Evolutionary conservation across 30 jellyfish, hydroid and myxozoan species (phyloP).

Genomic region (Catostylus mosaicus): DNA sequence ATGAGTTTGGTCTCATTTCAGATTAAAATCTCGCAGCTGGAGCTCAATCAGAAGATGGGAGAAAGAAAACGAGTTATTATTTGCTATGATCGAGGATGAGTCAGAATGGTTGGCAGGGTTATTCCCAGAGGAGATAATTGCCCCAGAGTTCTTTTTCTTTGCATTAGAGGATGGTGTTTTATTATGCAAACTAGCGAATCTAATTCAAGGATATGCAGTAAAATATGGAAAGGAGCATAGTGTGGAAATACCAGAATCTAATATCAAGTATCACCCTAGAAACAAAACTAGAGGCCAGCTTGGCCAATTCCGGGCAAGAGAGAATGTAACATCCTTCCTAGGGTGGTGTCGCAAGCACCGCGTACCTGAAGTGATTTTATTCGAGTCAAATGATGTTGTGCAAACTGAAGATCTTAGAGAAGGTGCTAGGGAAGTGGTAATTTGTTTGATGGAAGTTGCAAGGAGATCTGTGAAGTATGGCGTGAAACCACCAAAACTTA

Average conservation of each 20-base stretch:
- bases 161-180: constrained; percentile 94
- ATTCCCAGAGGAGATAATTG: constrained; percentile 92
- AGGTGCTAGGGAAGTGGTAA: constrained; percentile 96
- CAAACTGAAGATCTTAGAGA: constrained; percentile 96
- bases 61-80: constrained; percentile 94
- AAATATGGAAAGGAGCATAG: constrained; percentile 63
- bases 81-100: constrained; percentile 98
- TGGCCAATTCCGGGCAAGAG: constrained; percentile 93
- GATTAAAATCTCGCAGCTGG: constrained; percentile 86
- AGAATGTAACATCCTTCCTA: constrained; percentile 84
- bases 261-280: constrained; percentile 75
- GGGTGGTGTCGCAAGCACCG: constrained; percentile 92
- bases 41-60: constrained; percentile 98
- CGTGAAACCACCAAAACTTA: constrained; percentile 90
- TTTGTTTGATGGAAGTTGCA: constrained; percentile 98
- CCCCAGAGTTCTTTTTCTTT: constrained; percentile 85
- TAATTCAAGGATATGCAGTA: constrained; percentile 84
- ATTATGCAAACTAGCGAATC: constrained; percentile 83
- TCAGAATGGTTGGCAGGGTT: constrained; percentile 87
- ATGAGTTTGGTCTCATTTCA: constrained; percentile 3
- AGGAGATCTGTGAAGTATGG: constrained; percentile 89
- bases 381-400: constrained; percentile 97
- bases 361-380: constrained; percentile 87
- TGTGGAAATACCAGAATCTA: constrained; percentile 38
- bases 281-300: constrained; percentile 81